Evolutionary conservation across 2,113 vertebrate genomes (phyloP).

Genomic region (Strix uralensis): DNA sequence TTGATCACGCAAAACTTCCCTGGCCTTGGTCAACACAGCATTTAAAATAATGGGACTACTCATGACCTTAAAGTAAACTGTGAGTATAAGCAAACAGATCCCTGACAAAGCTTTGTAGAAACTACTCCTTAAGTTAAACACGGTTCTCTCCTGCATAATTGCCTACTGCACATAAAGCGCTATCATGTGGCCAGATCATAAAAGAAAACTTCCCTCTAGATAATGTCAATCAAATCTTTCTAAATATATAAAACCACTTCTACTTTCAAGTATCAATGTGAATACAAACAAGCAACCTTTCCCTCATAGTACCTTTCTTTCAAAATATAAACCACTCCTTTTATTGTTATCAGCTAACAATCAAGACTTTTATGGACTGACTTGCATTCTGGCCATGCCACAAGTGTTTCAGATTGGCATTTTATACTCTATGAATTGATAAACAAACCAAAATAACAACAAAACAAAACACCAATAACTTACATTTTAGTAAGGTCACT

Average conservation of each 20-base stretch:
- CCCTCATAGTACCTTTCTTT: not conserved
- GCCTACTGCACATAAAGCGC: not conserved
- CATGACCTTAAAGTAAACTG: not conserved
- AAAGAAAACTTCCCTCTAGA: not conserved
- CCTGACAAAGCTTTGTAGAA: not conserved
- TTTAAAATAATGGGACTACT: not conserved
- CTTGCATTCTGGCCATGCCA: not conserved
- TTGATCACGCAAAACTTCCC: not conserved
- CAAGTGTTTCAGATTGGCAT: not conserved
- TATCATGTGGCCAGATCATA: not conserved
- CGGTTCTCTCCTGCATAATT: accelerated
- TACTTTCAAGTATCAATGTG: not conserved
- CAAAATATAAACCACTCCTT: not conserved
- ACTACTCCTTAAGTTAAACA: not conserved
- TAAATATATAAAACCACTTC: not conserved
- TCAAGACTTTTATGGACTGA: not conserved
- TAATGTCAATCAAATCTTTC: not conserved
- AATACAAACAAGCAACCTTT: not conserved
- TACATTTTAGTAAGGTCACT: not conserved
- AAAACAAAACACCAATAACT: not conserved
- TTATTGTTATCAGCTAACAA: not conserved
- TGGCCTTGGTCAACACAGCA: not conserved
- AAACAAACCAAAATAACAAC: not conserved
- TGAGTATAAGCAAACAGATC: not conserved
- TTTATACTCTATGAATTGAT: not conserved